Base-by-base conservation (phyloP, 1,140 invertebrate species). In the Trigoniulus corallinus region DNA sequence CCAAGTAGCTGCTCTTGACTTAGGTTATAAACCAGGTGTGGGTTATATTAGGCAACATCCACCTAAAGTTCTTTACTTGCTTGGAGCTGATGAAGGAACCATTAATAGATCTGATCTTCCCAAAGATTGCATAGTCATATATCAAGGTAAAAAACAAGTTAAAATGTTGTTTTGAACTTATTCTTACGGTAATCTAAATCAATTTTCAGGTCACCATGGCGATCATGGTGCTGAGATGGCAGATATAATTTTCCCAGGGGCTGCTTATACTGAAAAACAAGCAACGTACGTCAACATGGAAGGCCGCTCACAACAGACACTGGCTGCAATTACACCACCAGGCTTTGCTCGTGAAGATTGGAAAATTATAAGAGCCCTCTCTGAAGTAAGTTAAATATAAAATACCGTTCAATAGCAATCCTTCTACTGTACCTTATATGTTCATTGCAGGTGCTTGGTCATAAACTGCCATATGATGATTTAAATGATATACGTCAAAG, bases 211-310 rank as follows among this genome's bases (percentile, higher is more conserved):
- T 48, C 92, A 94, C 71, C 94, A 97, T 70, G 95, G 95, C 48
- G 95, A 98, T 67, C 72, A 69, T 54, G 94, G 94, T 54, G 95
- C 95, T 12, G 67, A 78, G 47, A 83, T 93, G 54, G 93, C 95
- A 51, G 94, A 99, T 70, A 76, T 88, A 18, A 76, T 99, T 52
- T 71, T 99, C 2, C 93, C 95, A 20, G 94, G 88, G 50, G 88
- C 89, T n/a, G 92, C 95, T 0, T 98, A 97, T 64, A 98, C 95
- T 1, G 95, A 98, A 73, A 98, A 98, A 69, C 82, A 89, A 65
- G 91, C 74, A 7, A 96, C 84, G 15, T 98, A 92, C 69, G 89
- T 96, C 0, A 99, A 98, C 67, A 96, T 87, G 0, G 95, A 98
- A 74, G 95, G 95, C 10, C 74, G 95, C 50, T 77, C 92, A n/a